Evolutionary conservation across 2,797 vertebrate species (phyloP), one percentile per base, ranked within the genome.

Genomic region (Syngnathus acus): DNA sequence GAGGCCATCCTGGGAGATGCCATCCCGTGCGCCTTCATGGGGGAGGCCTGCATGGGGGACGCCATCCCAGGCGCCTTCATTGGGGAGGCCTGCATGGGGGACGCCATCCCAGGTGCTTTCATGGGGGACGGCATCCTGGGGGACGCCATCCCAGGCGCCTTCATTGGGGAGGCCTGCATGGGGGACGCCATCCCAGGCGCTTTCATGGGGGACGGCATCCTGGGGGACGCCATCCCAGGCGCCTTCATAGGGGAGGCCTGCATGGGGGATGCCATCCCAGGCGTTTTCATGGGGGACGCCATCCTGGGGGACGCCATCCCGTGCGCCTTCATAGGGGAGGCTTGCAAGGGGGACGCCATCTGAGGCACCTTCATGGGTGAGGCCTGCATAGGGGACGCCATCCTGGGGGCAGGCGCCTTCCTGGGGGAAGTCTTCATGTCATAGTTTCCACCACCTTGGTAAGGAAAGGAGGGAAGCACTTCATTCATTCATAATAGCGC

Each of bases 311-410:
- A 78, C 8, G 6, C 13, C 48, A 65, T 62, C 59, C 70, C 78
- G 6, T 72, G 74, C 42, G 17, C 86, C 78, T 76, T 82, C 78
- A 85, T 76, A n/a, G 79, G 86, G 0, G 79, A 67, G 0, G 2
- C 0, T 40, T 84, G 71, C 11, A 82, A 86, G 7, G 78, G 72
- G 0, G 75, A 61, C 1, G 8, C 59, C 14, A 68, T 75, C 9
- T n/a, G n/a, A n/a, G n/a, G 88, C 76, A 78, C 80, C 76, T 84
- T 71, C 11, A 82, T 87, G 7, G 78, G 70, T 0, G 75, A 32
- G 32, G 32, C 32, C 32, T 32, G 32, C 32, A 32, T 32, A 32
- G 32, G 32, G 32, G 32, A 58, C n/a, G 19, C 60, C 39, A 19
- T 40, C 39, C 14, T 5, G 16, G 37, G 17, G 9, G 5, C 17